These are phyloP conservation scores for Toxotes jaculatrix DNA, from an alignment of 2,113 vertebrate species.

Conservation along the genomic window DNA sequence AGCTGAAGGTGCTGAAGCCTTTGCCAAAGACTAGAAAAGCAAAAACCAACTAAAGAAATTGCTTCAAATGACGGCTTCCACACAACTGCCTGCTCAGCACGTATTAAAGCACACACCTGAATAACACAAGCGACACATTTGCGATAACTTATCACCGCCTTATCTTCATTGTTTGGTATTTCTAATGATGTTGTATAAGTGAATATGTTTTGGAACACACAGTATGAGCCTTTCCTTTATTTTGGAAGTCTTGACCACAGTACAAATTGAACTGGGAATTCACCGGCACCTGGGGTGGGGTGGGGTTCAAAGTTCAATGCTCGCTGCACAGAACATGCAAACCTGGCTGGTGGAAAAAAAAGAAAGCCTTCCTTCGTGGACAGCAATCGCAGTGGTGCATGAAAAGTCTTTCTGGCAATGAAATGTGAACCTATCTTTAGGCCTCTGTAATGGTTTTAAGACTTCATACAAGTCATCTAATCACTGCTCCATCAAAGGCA, in stretches of 20 bases:
- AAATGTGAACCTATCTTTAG: background rate
- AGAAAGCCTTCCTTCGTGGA: background rate
- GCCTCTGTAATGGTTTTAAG: background rate
- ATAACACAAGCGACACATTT: background rate
- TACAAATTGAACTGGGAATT: constrained; percentile 21
- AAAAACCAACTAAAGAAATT: background rate
- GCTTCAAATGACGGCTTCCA: background rate
- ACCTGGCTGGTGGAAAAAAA: background rate
- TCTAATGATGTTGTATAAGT: background rate
- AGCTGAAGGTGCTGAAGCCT: background rate
- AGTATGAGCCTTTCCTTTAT: background rate
- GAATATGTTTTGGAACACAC: background rate
- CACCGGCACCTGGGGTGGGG: background rate
- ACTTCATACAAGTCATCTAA: background rate
- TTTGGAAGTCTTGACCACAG: constrained; percentile 13
- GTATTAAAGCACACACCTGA: constrained; percentile 10
- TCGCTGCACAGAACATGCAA: background rate
- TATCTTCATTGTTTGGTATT: constrained; percentile 10
- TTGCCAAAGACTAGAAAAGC: background rate
- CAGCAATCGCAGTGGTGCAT: background rate
- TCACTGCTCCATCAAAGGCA: background rate
- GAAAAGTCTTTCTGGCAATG: background rate
- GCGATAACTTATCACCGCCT: constrained; percentile 10
- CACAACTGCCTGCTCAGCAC: background rate
- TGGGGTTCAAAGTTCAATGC: constrained; percentile 20